phyloP scores from a whole-genome alignment of 2,797 vertebrate genomes.

The Liasis olivaceus region DNA sequence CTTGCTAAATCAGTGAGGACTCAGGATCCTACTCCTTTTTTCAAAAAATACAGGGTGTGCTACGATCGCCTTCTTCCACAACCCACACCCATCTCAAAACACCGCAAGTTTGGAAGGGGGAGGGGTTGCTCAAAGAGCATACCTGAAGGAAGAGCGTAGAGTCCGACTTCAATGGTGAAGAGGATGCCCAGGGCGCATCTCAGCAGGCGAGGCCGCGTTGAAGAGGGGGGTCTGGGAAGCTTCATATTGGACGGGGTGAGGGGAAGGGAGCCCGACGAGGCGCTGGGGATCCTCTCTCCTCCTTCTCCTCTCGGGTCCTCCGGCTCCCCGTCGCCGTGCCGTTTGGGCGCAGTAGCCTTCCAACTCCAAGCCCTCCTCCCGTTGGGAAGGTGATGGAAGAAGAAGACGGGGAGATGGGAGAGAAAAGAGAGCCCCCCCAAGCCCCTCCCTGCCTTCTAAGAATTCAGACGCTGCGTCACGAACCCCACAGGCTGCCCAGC shows the following conservation, averaged over 20 bases:
- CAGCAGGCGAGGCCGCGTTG: not conserved
- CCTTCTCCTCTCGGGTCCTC: not conserved
- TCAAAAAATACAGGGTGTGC: not conserved
- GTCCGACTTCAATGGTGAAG: not conserved
- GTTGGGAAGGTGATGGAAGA: not conserved
- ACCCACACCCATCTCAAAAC: not conserved
- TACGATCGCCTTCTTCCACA: not conserved
- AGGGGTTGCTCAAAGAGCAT: not conserved
- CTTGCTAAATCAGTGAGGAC: not conserved
- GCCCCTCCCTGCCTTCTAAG: constrained; percentile 22
- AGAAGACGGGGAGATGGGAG: not conserved
- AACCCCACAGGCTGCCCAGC: constrained; percentile 34
- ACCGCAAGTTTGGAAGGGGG: not conserved
- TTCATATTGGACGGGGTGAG: not conserved
- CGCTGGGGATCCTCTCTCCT: not conserved
- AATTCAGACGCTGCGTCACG: constrained; percentile 42
- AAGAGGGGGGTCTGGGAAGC: not conserved
- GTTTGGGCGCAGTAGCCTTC: not conserved
- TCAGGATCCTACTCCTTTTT: not conserved
- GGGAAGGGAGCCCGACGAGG: not conserved
- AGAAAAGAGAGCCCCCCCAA: not conserved
- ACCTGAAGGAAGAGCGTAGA: constrained; percentile 14
- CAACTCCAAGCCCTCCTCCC: not conserved
- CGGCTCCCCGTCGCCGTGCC: not conserved
- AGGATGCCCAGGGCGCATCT: not conserved